Base-by-base conservation (phyloP, 2,888 invertebrate genomes). In the Craniophora ligustri region DNA sequence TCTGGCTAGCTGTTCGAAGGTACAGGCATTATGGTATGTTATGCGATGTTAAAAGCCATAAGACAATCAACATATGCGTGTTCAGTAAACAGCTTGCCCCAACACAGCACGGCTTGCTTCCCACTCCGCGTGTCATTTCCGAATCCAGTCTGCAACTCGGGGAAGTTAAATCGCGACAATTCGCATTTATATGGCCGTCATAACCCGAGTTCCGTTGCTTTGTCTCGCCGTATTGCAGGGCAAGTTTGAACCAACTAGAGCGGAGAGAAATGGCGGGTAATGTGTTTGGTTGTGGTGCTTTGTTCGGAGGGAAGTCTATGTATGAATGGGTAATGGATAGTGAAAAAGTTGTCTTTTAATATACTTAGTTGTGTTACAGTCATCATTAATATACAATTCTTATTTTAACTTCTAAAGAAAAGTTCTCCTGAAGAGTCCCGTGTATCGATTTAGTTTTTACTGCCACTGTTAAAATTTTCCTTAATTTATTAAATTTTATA, bases 161-260 rank as follows among this genome's bases (percentile, higher is more conserved):
- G 64, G 77, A 86, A 86, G 84, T 88, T 85, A 84, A 82, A 88
- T 87, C 79, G 85, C 81, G 79, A 87, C 89, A 86, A 89, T 90
- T 88, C 88, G 85, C 88, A 89, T 89, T 88, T 89, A 87, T 86
- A 89, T 84, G 81, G 76, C 82, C 77, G 81, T 85, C 88, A 85
- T 86, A 85, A 88, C 82, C 84, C 79, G 67, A 76, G 82, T 84
- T 76, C 82, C 79, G 81, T 67, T 77, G 79, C 78, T 82, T 85
- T 86, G 85, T 87, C 81, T 86, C 67, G 67, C 65, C 73, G 68
- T 70, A 67, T 60, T 69, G 67, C 60, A 67, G 59, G 59, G 28
- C 45, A 64, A 66, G 54, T 62, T 61, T 53, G 58, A 49, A 34
- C 14, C 47, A 65, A 65, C 75, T 61, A 30, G 67, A 40, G 41